These are phyloP conservation scores for Acronicta alni DNA, from an alignment of 2,888 invertebrate genomes.

Conservation along the genomic window DNA sequence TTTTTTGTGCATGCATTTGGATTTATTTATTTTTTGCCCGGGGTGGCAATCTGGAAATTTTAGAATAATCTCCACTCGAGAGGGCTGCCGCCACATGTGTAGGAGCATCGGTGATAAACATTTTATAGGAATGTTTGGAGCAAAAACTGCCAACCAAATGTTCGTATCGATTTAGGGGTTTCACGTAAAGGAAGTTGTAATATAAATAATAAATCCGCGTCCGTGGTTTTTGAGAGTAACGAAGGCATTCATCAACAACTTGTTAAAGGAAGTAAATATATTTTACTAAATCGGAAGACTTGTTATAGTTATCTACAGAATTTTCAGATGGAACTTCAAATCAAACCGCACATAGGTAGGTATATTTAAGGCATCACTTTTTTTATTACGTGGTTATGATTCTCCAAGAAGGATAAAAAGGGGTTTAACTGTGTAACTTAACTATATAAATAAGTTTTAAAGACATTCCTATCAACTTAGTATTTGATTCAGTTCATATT, in stretches of 20 bases:
- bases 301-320: too few relatives aligned
- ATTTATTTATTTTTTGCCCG: slow-evolving; percentile 88
- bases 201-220: slow-evolving; percentile 75
- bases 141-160: slow-evolving; percentile 87
- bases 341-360: too few relatives aligned
- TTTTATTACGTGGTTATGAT: too few relatives aligned
- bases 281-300: slow-evolving; percentile 5
- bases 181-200: slow-evolving; percentile 82
- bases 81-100: slow-evolving; percentile 85
- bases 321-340: too few relatives aligned
- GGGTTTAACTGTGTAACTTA: too few relatives aligned
- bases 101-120: slow-evolving; percentile 83
- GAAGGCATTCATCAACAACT: slow-evolving; percentile 27
- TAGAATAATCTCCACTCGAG: slow-evolving; percentile 85
- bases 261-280: slow-evolving; percentile 17
- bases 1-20: slow-evolving; percentile 81
- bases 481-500: too few relatives aligned
- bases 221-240: slow-evolving; percentile 43
- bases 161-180: slow-evolving; percentile 80
- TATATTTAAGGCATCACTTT: too few relatives aligned
- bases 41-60: slow-evolving; percentile 89
- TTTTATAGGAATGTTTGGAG: slow-evolving; percentile 87
- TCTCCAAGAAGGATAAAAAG: too few relatives aligned
- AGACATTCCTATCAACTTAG: too few relatives aligned
- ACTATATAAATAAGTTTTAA: too few relatives aligned